Conservation (phyloP, 1,140 invertebrate genomes). For the Drosophila ironensis region DNA sequence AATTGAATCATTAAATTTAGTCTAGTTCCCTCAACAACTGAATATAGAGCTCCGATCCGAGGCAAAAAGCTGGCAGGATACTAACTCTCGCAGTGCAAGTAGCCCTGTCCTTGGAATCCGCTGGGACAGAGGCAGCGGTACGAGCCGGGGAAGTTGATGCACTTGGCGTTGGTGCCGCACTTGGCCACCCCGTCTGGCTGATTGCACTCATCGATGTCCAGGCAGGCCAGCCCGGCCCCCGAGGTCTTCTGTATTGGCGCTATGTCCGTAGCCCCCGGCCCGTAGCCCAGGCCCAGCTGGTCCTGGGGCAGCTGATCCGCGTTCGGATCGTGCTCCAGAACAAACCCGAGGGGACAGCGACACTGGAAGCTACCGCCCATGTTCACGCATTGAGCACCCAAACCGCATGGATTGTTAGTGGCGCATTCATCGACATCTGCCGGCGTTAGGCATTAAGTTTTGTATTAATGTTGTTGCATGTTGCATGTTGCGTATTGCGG, state of each 20-base stretch:
- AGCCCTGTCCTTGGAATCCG: conserved; percentile 93
- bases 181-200: conserved; percentile 85
- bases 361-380: conserved; percentile 89
- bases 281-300: conserved; percentile 58
- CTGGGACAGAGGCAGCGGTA: conserved; percentile 95
- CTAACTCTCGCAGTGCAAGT: conserved; percentile 93
- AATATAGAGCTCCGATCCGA: conserved; percentile 11
- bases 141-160: conserved; percentile 95
- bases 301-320: conserved; percentile 44
- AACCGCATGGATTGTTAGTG: conserved; percentile 88
- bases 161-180: conserved; percentile 94
- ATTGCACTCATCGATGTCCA: conserved; percentile 88
- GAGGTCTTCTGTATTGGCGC: conserved; percentile 21
- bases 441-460: conserved; percentile 71
- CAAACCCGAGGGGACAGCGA: conserved; percentile 87
- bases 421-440: conserved; percentile 94
- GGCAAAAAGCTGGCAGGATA: conserved; percentile 73
- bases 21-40: too few relatives aligned
- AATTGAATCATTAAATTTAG: too few relatives aligned
- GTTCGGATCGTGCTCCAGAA: conserved; percentile 70
- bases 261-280: conserved; percentile 46
- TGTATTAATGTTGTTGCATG: conserved; percentile 56
- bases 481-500: conserved; percentile 56
- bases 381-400: conserved; percentile 89
- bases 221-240: conserved; percentile 82